Base-by-base conservation (phyloP, 2,797 vertebrate species). In the Poecilia wingei region DNA sequence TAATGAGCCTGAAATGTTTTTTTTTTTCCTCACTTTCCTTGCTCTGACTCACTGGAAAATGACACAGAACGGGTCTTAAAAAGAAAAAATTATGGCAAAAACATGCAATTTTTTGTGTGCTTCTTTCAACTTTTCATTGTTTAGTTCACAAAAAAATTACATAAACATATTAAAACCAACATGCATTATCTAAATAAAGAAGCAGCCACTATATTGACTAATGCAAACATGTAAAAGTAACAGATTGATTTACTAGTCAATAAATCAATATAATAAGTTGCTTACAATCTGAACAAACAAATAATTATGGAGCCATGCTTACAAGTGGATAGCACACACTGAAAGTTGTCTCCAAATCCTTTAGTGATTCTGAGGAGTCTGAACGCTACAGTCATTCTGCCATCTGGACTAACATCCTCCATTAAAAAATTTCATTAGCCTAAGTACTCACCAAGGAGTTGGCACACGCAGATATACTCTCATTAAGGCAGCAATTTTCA, bases 361-460 rank as follows among this genome's bases (percentile, higher is more conserved):
- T 68, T 36, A 51, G 64, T 83, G 80, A 83, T 81, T 81, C 71
- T 84, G 85, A 86, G 71, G 71, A 71, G 59, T 75, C 75, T 74
- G 70, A 85, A 69, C 70, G 55, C 57, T 55, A 78, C 80, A 84
- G 75, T 81, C 41, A 51, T 84, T 76, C 77, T 84, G 77, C 84
- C 81, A 83, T 91, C 78, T 85, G 79, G 82, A 87, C 76, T 75
- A 76, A 76, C 78, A 84, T 90, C 78, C n/a, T 84, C 84, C 81
- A 87, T 92, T 93, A 90, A 89, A 90, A 88, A 81, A 87, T 81
- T 81, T 92, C 90, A 94, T 94, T 93, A 93, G 64, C 79, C 76
- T 87, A 91, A 93, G 94, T 94, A 93, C 84, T 87, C 79, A 84
- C 36, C 33, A 22, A 75, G 76, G 86, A 91, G 69, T 78, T 91